Percentiles rank a stretch among this genome's conserved stretches.
These are phyloP conservation scores for Poicephalus meyeri DNA, from an alignment of 2,113 vertebrate genomes.

Conservation along the genomic window DNA sequence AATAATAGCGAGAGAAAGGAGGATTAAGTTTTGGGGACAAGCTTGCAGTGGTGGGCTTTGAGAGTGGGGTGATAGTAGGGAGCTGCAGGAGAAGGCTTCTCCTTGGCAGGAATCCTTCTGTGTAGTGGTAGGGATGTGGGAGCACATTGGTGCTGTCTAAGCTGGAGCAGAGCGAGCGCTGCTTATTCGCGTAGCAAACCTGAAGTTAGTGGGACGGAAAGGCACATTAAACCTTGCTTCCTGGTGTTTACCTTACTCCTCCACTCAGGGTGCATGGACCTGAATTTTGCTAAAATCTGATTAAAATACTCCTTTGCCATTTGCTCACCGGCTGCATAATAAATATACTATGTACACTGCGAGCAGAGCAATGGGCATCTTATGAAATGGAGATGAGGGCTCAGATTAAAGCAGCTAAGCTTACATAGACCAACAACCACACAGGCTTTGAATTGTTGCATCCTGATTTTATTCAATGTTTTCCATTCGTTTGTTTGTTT, in stretches of 20 bases:
- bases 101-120: neutral
- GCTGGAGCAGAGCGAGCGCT: neutral
- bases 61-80: neutral
- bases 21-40: neutral
- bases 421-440: neutral
- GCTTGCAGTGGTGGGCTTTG: neutral
- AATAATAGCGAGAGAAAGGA: neutral
- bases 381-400: neutral
- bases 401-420: neutral
- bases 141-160: neutral
- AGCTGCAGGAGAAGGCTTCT: neutral
- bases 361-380: neutral
- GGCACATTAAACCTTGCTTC: neutral
- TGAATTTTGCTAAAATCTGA: neutral
- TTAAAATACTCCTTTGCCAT: neutral
- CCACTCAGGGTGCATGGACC: neutral
- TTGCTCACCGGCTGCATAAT: neutral
- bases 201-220: neutral
- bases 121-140: fast-evolving
- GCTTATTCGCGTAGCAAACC: neutral
- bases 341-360: neutral
- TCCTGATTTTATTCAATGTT: neutral
- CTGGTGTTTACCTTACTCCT: neutral
- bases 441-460: neutral
- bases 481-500: neutral